Conservation (phyloP, 2,113 vertebrate genomes). For the Eulemur macaco region DNA sequence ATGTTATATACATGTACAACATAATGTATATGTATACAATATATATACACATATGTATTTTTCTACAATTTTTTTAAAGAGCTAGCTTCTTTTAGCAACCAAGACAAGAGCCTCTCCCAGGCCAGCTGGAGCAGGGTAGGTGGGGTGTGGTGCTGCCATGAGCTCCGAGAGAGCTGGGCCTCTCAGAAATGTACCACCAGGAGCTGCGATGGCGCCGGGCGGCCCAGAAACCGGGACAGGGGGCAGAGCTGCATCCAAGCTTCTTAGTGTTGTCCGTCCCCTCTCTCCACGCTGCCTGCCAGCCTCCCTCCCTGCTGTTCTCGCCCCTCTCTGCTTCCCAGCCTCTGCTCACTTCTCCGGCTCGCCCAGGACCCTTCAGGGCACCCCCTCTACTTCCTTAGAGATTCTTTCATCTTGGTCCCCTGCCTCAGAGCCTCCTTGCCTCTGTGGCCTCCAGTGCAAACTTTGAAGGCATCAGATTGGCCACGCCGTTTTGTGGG, state of each 20-base stretch:
- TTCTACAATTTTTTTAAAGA: not conserved
- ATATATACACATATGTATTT: not conserved
- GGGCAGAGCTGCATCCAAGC: too few relatives aligned
- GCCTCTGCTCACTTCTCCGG: not conserved
- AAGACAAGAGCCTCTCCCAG: not conserved
- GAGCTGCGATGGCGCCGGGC: not conserved
- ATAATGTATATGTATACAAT: not conserved
- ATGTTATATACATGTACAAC: not conserved
- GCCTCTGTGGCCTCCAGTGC: not conserved
- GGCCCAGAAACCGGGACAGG: too few relatives aligned
- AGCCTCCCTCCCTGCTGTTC: not conserved
- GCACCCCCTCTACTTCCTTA: not conserved
- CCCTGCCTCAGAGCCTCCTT: not conserved
- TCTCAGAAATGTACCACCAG: not conserved
- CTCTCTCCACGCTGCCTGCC: not conserved
- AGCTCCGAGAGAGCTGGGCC: accelerated
- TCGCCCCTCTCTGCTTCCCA: not conserved
- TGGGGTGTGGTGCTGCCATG: not conserved
- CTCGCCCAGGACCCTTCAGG: not conserved
- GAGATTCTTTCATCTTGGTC: not conserved
- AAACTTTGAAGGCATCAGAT: not conserved
- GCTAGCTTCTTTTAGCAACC: not conserved
- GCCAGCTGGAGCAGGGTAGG: not conserved
- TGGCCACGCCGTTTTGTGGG: too few relatives aligned
- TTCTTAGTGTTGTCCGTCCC: accelerated